Base-by-base conservation (phyloP, 2,113 vertebrate species). In the Ophthalmolycus amberensis region DNA sequence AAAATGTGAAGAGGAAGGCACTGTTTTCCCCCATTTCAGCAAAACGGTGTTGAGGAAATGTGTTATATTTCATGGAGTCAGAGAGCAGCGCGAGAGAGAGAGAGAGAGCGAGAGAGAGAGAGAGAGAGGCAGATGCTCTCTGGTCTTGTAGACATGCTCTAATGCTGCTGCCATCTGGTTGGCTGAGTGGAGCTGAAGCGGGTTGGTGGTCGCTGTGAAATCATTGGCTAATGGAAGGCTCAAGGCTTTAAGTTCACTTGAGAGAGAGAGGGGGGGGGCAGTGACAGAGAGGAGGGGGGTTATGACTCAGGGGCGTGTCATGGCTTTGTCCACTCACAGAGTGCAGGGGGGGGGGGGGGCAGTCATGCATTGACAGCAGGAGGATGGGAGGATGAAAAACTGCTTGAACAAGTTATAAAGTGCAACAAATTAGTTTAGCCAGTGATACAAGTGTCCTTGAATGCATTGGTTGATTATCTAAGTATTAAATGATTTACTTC, bases 161-260 rank as follows among this genome's bases (percentile, higher is more conserved):
- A 90, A 11, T 88, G 87, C 80, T 75, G 77, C 88, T 91, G 84
- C 92, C 93, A 92, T 94, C 92, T 94, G 93, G 90, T 92, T 92
- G 85, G 83, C 83, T 79, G 86, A 86, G 40, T 72, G 75, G 58
- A 60, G 75, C 79, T 86, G 64, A 87, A 79, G 84, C 68, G 16
- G 71, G 70, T 70, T 75, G 75, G 75, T 79, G 87, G 84, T 72
- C 32, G 7, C 77, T 68, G 75, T 81, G 78, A 77, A 88, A 79
- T 82, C 76, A 85, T 82, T 75, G 82, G 79, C 73, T 84, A 52
- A 79, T 48, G 79, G 44, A 77, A 70, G 76, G 83, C 87, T 84
- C 16, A 25, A 54, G 75, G 88, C 85, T 66, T 71, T 77, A 88
- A 89, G 68, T 92, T 82, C 78, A 90, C 67, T 87, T 71, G 69